Evolutionary conservation across 2,888 invertebrate species (phyloP), one percentile per base, ranked within the genome.

Genomic region (Scelioninae gen. 1): DNA sequence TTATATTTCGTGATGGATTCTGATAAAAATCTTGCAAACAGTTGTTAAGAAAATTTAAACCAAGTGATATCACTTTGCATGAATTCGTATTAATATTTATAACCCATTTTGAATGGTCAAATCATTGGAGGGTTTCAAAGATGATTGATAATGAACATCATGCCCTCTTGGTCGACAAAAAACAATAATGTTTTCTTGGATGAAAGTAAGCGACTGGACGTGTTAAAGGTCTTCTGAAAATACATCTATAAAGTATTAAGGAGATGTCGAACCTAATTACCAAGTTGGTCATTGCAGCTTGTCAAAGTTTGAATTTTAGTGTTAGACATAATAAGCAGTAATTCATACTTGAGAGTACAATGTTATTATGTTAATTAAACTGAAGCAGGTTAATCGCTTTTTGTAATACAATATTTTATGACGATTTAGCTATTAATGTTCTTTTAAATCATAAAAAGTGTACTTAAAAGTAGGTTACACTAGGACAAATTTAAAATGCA

Each of bases 1-100:
- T 31, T 32, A 47, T 58, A 43, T 32, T 31, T 62, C 62, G 62
- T 47, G 31, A 62, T 62, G 8, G 32, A 62, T 15, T 1, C 4
- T 32, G 47, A 47, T 62, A 62, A 45, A 2, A 31, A 62, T 45
- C 62, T 32, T 45, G 15, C 10, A 31, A 62, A 47, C 45, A 62
- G 32, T 62, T 47, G 31, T 62, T 47, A 58, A 32, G 62, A 62
- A 62, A 47, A 62, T 62, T 45, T 62, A 47, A 47, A 32, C 43
- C 45, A 47, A 32, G 45, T 47, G 45, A 47, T 47, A 62, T 43
- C 62, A 23, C 31, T 47, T 62, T 47, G 11, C 32, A 47, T 47
- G 9, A 40, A 40, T 58, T 43, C n/a, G 23, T 58, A 40, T 43
- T n/a, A 58, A 43, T 40, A 58, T 58, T 40, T 29, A 43, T 23